phyloP scores from a whole-genome alignment of 2,888 invertebrate genomes.

The Fragum fragum region DNA sequence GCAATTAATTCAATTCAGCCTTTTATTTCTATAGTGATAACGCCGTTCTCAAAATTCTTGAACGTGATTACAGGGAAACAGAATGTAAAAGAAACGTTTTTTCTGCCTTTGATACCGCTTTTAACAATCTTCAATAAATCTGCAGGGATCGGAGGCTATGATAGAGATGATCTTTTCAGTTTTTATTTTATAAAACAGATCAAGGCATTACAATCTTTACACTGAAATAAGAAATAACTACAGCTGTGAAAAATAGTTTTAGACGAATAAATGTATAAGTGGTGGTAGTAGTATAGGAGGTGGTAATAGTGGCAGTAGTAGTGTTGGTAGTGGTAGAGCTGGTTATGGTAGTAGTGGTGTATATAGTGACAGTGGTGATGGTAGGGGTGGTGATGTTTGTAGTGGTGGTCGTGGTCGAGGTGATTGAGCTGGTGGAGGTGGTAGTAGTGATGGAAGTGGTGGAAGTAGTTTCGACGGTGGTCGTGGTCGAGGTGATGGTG shows the following conservation, averaged over 20 bases:
- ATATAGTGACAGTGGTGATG: slow-evolving; percentile 16
- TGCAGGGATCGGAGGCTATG: no score
- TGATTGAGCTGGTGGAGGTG: background rate
- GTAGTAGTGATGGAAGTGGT: background rate
- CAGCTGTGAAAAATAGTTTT: background rate
- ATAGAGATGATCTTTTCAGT: no score
- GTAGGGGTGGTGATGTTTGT: slow-evolving; percentile 6
- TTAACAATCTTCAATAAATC: no score
- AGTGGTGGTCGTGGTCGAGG: background rate
- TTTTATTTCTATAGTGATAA: no score
- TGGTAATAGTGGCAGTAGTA: slow-evolving; percentile 16
- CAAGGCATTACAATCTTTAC: background rate
- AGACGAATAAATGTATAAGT: slow-evolving; percentile 1
- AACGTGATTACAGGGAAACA: no score
- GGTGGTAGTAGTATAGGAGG: slow-evolving; percentile 1
- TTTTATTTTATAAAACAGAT: no score
- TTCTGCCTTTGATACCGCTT: no score
- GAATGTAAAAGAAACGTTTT: no score
- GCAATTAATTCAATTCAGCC: no score
- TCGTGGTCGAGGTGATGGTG: background rate
- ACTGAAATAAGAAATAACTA: background rate
- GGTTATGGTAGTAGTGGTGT: slow-evolving; percentile 15
- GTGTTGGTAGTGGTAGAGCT: slow-evolving; percentile 14
- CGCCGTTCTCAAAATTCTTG: no score
- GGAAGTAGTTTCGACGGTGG: background rate